Evolutionary conservation across 92 coral and sea anemone genomes (phyloP), one percentile per base, ranked within the genome.

Genomic region (Blastomussa wellsi): DNA sequence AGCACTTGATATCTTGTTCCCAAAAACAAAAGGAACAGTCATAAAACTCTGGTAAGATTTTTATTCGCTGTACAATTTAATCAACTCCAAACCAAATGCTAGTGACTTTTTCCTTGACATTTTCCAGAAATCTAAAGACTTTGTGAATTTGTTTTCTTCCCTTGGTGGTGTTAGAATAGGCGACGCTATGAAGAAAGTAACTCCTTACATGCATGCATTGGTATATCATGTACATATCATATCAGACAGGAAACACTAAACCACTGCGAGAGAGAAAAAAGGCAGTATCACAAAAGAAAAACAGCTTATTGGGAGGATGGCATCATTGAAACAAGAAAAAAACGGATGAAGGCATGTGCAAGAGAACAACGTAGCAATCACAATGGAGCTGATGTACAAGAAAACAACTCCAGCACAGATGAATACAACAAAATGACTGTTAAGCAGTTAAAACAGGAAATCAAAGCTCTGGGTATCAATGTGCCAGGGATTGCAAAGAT

Each of bases 141-240:
- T 84, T 77, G 38, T 91, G 1, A 79, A 49, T 7, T 60, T 87
- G 32, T 88, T 87, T 59, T 80, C 44, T 17, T 87, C 91, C 28
- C 81, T 87, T 73, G 91, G 86, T 0, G 89, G 89, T 22, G 48
- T 9, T 14, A 55, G 78, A 24, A 7, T 33, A 53, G 93, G 93
- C 13, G 42, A 87, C 57, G 82, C 81, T 10, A 88, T 77, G 12
- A 57, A 70, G 20, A 6, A 85, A 31, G 86, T 87, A 2, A 91
- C 94, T 28, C 94, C 91, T 11, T 90, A 93, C 75, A 88, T 93
- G 89, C 93, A 90, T 88, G 92, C 80, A 12, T 60, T 90, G 83
- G 88, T 83, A 16, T 90, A 90, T 81, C 93, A 90, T 79, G 81
- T 90, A 93, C 92, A 49, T 38, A 71, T n/a, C 88, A 86, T 60